Evolutionary conservation across 2,797 vertebrate genomes (phyloP), one percentile per base, ranked within the genome.

Genomic region (Clamator glandarius): DNA sequence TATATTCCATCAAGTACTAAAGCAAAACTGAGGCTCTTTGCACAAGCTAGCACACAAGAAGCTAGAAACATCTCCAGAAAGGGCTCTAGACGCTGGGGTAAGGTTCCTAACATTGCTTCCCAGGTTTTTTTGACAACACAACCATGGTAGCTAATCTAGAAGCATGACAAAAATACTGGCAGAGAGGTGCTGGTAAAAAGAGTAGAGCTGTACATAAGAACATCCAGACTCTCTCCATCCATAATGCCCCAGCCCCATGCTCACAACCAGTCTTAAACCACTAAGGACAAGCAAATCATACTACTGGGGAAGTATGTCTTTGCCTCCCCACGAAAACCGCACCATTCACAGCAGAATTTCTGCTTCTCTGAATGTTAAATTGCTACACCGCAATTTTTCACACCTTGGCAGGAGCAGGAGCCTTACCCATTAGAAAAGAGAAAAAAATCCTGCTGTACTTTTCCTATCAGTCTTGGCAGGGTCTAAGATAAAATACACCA

Each of bases 1-100:
- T 59, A 72, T 41, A 93, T 46, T 54, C 85, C 72, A 89, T 80
- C 76, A 84, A 92, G 46, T 70, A 93, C 92, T 75, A 94, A 90
- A 92, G 67, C 36, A 76, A 92, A 92, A 75, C 57, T 25, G 62
- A 93, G 26, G 15, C 58, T 89, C 63, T 92, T 69, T 82, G 66
- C 85, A 87, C 92, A 39, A 73, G 36, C 15, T 93, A 66, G 48
- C 44, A 85, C 12, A 58, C 5, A 57, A 84, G 39, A 87, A 42
- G 26, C 8, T 52, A 91, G 20, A 77, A 70, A 68, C 63, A 36
- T 50, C 80, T 87, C 23, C 66, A 85, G 64, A 67, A 91, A 70
- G 20, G 15, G 39, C 50, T 90, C 48, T 36, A 89, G 72, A 62
- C 12, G 62, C 35, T 28, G 12, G 3, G 24, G 13, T 44, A 18